A percentile compares a stretch with the other conserved stretches of the same genome.
Evolutionary conservation across 2,113 vertebrate genomes (phyloP).

Genomic region (Periophthalmodon schlosseri): DNA sequence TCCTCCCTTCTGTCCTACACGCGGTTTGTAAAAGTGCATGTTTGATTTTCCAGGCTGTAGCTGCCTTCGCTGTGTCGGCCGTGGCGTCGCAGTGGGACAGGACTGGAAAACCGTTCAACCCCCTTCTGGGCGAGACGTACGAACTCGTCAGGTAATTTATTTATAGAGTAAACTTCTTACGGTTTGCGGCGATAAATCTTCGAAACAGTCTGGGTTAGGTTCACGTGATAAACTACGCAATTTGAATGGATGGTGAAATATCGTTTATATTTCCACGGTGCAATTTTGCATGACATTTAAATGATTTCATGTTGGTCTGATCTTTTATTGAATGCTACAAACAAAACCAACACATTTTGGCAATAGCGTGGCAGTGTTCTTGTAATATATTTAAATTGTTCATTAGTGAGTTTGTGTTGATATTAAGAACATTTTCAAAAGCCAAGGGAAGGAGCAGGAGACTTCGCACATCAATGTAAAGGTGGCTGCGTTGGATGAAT

Average conservation of each 20-base stretch:
- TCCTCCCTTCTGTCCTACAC: not conserved
- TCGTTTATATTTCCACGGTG: no score
- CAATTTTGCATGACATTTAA: no score
- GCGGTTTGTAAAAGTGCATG: not conserved
- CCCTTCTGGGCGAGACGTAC: constrained; percentile 68
- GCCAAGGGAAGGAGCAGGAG: no score
- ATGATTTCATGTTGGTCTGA: no score
- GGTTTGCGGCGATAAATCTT: not conserved
- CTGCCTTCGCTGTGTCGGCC: constrained; percentile 71
- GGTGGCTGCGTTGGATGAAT: no score
- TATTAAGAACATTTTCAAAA: no score
- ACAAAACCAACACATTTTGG: no score
- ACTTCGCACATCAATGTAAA: no score
- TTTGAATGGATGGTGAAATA: not conserved
- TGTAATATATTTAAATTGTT: no score
- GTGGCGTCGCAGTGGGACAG: constrained; percentile 72
- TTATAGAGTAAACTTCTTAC: not conserved
- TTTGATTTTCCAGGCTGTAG: constrained; percentile 53
- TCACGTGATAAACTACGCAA: not conserved
- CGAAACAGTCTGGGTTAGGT: not conserved
- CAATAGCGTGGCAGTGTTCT: no score
- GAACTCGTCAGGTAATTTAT: constrained; percentile 59
- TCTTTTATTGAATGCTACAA: no score
- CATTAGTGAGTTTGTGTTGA: no score
- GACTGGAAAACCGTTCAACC: constrained; percentile 75